Evolutionary conservation across 2,113 vertebrate species (phyloP).

Genomic region (Podocnemis expansa): DNA sequence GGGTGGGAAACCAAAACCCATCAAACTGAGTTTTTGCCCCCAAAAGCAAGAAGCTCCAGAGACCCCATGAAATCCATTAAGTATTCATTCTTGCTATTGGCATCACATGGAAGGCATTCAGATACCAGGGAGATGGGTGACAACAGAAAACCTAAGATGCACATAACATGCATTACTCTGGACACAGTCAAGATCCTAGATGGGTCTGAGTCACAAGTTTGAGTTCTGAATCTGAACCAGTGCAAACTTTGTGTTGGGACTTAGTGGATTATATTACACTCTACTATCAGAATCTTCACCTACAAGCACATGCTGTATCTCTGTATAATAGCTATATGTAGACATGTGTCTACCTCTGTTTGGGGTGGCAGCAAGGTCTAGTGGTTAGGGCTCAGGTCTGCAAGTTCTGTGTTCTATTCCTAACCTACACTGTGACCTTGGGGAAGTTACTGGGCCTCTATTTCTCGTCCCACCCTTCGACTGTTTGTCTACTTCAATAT

Average conservation of each 20-base stretch:
- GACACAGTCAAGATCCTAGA: background rate
- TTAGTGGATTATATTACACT: background rate
- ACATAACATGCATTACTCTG: background rate
- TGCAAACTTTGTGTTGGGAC: background rate
- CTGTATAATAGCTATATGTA: background rate
- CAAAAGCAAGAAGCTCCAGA: background rate
- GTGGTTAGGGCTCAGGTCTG: background rate
- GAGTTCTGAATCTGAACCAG: rapidly evolving
- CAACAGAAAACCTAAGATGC: background rate
- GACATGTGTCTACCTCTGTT: background rate
- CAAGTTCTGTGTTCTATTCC: rapidly evolving
- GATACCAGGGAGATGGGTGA: background rate
- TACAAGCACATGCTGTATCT: background rate
- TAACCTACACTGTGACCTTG: rapidly evolving
- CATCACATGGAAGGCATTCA: rapidly evolving
- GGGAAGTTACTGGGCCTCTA: rapidly evolving
- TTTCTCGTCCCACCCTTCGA: background rate
- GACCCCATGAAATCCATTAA: background rate
- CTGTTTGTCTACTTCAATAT: background rate
- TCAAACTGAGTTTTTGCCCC: background rate
- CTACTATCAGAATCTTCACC: background rate
- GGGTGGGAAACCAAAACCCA: background rate
- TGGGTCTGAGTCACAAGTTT: background rate
- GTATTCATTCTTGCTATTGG: background rate
- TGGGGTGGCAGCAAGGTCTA: rapidly evolving